phyloP scores from a whole-genome alignment of 2,888 invertebrate genomes.

The Chouioia cunea region DNA sequence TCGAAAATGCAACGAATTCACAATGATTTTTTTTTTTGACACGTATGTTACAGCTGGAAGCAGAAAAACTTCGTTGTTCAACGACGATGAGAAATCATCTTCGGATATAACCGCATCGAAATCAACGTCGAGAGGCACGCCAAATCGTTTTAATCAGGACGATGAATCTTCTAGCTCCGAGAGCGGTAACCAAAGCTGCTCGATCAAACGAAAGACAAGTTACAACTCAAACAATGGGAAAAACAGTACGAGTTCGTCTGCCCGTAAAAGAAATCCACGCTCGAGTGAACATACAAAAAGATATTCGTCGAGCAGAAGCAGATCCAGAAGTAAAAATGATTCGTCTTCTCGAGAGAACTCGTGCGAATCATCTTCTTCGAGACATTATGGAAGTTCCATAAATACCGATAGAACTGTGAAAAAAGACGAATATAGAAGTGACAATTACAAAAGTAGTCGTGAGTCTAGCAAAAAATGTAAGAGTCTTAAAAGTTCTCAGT shows the following conservation, averaged over 20 bases:
- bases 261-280: conserved; percentile 35
- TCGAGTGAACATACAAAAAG: conserved; percentile 34
- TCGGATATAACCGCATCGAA: conserved; percentile 5
- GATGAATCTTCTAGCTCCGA: conserved; percentile 40
- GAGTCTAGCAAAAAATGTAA: conserved; percentile 53
- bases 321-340: conserved; percentile 45
- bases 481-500: conserved; percentile 52
- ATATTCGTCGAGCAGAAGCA: conserved; percentile 43
- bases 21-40: too few relatives aligned
- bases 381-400: background rate
- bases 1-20: too few relatives aligned
- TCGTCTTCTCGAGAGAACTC: conserved; percentile 40
- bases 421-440: background rate
- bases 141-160: conserved; percentile 9
- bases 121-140: background rate
- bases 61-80: conserved; percentile 2
- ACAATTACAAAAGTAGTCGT: conserved; percentile 45
- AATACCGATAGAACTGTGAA: conserved; percentile 2
- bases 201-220: conserved; percentile 29
- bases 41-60: background rate
- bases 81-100: too few relatives aligned
- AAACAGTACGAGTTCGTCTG: conserved; percentile 28
- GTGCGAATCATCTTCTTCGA: conserved; percentile 33
- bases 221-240: conserved; percentile 47
- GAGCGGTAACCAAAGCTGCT: conserved; percentile 24